phyloP scores from a whole-genome alignment of 1,140 invertebrate genomes.

The Heterodera schachtii region DNA sequence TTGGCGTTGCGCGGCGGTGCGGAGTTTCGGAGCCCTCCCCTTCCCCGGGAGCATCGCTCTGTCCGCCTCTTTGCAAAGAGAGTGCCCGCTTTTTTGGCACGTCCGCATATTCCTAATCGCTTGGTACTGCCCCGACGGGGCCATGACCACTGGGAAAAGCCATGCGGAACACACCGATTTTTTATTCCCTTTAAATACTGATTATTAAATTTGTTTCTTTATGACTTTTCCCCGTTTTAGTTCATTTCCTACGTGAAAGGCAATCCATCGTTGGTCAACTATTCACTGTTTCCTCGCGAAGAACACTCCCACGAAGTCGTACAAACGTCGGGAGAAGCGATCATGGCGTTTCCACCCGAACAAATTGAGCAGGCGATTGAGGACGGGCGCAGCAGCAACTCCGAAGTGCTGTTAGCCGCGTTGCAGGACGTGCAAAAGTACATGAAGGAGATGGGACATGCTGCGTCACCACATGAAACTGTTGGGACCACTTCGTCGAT shows the following conservation, averaged over 20 bases:
- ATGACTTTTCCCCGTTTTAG: neutral
- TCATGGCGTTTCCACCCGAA: conserved; percentile 20
- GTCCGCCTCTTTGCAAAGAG: neutral
- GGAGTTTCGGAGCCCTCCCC: neutral
- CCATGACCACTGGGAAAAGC: neutral
- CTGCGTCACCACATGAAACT: neutral
- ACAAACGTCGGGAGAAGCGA: neutral
- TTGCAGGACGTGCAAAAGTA: conserved; percentile 16
- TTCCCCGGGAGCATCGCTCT: neutral
- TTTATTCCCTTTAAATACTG: too few relatives aligned
- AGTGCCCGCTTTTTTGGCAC: neutral
- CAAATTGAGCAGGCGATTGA: conserved; percentile 37
- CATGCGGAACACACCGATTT: neutral
- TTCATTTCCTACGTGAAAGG: conserved; percentile 11
- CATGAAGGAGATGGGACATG: neutral
- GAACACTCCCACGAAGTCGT: conserved; percentile 19
- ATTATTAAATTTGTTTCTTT: neutral
- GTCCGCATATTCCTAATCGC: neutral
- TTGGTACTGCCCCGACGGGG: conserved; percentile 1
- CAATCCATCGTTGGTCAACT: conserved; percentile 4
- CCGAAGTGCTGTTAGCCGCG: conserved; percentile 20
- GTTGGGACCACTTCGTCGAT: neutral
- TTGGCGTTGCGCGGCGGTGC: neutral
- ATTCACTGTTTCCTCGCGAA: conserved; percentile 24
- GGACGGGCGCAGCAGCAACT: conserved; percentile 7